phyloP scores from a whole-genome alignment of 1,140 invertebrate species.

The Goniozus legneri region DNA sequence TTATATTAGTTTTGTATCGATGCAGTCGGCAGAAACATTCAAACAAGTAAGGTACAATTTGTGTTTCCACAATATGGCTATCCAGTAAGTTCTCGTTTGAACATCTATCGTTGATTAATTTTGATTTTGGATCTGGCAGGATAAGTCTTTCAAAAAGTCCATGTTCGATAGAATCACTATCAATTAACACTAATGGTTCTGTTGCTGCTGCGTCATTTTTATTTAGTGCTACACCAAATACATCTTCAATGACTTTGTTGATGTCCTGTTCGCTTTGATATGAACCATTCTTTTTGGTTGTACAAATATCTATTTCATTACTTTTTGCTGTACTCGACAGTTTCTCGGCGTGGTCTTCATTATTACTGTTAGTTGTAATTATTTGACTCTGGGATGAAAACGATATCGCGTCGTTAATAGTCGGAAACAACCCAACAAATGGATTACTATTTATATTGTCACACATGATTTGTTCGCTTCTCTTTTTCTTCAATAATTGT shows the following conservation, averaged over 20 bases:
- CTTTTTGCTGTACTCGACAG: not conserved
- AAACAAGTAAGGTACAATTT: slow-evolving; percentile 65
- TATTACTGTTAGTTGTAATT: slow-evolving; percentile 1
- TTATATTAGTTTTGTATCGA: slow-evolving; percentile 17
- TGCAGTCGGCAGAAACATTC: slow-evolving; percentile 45
- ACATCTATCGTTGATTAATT: slow-evolving; percentile 49
- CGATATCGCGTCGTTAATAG: slow-evolving; percentile 35
- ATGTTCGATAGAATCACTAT: slow-evolving; percentile 68
- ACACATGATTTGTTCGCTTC: slow-evolving; percentile 32
- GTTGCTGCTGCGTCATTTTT: slow-evolving; percentile 25
- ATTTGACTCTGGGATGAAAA: slow-evolving; percentile 31
- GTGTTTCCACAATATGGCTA: slow-evolving; percentile 56
- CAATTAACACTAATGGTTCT: slow-evolving; percentile 58
- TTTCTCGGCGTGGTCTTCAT: slow-evolving; percentile 1
- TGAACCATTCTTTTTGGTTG: too few relatives aligned
- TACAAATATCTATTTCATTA: not conserved
- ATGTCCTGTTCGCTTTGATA: slow-evolving; percentile 13
- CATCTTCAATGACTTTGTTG: slow-evolving; percentile 57
- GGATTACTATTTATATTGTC: slow-evolving; percentile 48
- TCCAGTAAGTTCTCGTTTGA: slow-evolving; percentile 42
- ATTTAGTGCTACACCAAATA: slow-evolving; percentile 66
- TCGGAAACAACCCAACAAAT: slow-evolving; percentile 51
- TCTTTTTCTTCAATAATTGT: too few relatives aligned
- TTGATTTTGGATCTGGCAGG: slow-evolving; percentile 57
- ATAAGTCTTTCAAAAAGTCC: slow-evolving; percentile 78